Percentiles rank a stretch among this genome's conserved stretches.
Evolutionary conservation across 2,888 invertebrate species (phyloP).

Genomic region (Abrostola triplasia): DNA sequence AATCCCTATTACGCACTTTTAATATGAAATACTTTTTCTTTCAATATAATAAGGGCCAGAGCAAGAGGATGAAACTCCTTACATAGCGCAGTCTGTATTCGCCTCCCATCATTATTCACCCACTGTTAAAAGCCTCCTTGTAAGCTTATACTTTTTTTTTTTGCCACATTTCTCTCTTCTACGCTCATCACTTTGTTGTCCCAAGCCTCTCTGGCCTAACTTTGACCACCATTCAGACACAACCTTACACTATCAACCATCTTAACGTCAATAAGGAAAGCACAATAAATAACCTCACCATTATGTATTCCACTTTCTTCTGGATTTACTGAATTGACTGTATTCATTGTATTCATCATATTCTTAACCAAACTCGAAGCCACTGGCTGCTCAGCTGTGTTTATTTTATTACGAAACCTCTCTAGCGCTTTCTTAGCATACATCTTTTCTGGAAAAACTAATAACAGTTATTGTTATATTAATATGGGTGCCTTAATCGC

Average conservation of each 20-base stretch:
- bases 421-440: constrained; percentile 20
- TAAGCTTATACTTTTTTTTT: no score
- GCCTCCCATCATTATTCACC: no score
- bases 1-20: no score
- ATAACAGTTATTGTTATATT: not conserved
- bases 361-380: constrained; percentile 14
- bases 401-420: constrained; percentile 27
- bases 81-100: no score
- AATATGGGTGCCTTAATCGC: no score
- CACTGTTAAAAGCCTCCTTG: no score
- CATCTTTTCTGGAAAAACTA: constrained; percentile 24
- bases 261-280: not conserved
- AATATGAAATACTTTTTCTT: no score
- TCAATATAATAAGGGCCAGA: no score
- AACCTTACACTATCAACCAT: not conserved
- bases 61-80: no score
- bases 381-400: constrained; percentile 1
- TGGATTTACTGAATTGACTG: not conserved
- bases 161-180: no score
- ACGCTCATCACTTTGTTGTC: no score
- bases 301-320: not conserved
- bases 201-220: no score
- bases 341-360: constrained; percentile 13
- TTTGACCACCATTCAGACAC: not conserved
- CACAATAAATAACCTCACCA: constrained; percentile 17